Percentiles rank a stretch among this genome's conserved stretches.
phyloP scores from a whole-genome alignment of 2,113 vertebrate genomes.

The Erythrolamprus reginae region DNA sequence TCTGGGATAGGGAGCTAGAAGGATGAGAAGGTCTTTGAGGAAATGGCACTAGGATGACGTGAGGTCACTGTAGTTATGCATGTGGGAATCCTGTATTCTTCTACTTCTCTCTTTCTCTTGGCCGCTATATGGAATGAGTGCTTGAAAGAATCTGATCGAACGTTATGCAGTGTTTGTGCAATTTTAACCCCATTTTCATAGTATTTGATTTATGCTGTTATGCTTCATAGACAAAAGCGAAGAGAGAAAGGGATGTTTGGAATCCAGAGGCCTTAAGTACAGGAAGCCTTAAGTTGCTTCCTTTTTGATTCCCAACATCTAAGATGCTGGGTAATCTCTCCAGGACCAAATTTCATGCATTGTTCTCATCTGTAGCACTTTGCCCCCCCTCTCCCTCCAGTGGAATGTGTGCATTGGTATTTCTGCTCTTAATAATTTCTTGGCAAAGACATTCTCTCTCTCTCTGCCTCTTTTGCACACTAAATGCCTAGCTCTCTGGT shows the following conservation, averaged over 20 bases:
- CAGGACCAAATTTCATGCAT: background rate
- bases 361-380: background rate
- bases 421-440: background rate
- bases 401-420: background rate
- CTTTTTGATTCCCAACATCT: background rate
- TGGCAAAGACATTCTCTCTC: background rate
- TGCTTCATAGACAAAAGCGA: background rate
- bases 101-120: constrained; percentile 12
- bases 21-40: background rate
- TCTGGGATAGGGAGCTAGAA: background rate
- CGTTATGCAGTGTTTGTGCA: background rate
- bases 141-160: background rate
- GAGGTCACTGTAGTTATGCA: no score
- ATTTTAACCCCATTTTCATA: background rate
- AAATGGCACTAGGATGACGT: background rate
- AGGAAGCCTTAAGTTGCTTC: background rate
- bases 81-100: background rate
- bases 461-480: background rate
- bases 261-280: background rate
- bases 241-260: background rate
- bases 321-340: background rate
- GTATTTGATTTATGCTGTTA: background rate
- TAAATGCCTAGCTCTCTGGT: background rate
- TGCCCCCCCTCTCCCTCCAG: no score
- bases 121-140: background rate